Conservation (phyloP, 2,888 invertebrate genomes). For the Napeogenes inachia region DNA sequence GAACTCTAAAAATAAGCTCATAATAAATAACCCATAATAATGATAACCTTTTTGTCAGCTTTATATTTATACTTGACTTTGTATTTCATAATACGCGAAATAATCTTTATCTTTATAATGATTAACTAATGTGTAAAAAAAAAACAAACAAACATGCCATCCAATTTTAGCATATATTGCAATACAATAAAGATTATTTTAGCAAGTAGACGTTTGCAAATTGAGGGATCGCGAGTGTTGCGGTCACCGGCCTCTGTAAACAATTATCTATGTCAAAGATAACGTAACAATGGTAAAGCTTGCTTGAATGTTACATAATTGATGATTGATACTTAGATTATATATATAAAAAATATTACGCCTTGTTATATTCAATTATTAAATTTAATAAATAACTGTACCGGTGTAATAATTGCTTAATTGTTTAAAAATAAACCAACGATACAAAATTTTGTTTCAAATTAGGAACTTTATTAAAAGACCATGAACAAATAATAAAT, state of each 20-base stretch:
- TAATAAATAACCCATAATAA: neutral
- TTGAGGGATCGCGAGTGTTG: constrained; percentile 20
- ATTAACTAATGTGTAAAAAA: neutral
- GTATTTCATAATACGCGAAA: too few relatives aligned
- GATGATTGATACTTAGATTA: neutral
- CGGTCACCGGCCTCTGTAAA: constrained; percentile 24
- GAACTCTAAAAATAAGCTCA: constrained; percentile 2
- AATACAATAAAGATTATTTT: neutral
- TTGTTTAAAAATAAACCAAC: too few relatives aligned
- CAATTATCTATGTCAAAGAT: constrained; percentile 17
- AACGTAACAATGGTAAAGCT: constrained; percentile 10
- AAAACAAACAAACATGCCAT: neutral
- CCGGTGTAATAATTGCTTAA: too few relatives aligned
- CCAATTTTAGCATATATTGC: neutral
- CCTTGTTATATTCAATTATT: neutral
- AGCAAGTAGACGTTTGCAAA: neutral
- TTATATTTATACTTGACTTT: too few relatives aligned
- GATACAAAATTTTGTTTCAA: too few relatives aligned
- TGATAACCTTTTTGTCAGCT: too few relatives aligned
- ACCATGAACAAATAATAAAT: too few relatives aligned
- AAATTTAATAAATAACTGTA: too few relatives aligned
- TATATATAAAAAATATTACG: neutral
- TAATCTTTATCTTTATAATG: too few relatives aligned
- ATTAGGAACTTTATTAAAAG: too few relatives aligned
- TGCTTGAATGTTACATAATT: constrained; percentile 12